Evolutionary conservation across 2,797 vertebrate genomes (phyloP).

Genomic region (Scyliorhinus canicula): DNA sequence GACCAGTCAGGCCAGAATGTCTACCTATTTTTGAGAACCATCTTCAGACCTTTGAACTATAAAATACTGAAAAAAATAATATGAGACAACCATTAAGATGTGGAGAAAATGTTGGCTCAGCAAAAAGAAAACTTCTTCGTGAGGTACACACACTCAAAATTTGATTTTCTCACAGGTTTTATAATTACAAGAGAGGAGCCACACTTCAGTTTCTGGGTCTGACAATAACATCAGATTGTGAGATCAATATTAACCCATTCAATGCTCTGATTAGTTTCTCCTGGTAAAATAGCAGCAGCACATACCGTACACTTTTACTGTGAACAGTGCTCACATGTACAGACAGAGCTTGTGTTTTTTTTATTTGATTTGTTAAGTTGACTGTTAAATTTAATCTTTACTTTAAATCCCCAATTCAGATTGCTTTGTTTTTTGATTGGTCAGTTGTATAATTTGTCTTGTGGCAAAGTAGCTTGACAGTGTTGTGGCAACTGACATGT

Average conservation of each 20-base stretch:
- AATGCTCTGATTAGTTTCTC: not conserved
- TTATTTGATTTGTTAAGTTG: not conserved
- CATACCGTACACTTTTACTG: not conserved
- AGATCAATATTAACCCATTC: not conserved
- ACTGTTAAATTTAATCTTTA: not conserved
- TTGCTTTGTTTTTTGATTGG: not conserved
- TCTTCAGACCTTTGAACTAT: constrained; percentile 3
- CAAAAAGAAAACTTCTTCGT: constrained; percentile 4
- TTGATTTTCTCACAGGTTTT: not conserved
- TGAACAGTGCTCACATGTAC: not conserved
- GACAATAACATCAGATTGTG: not conserved
- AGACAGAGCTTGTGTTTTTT: not conserved
- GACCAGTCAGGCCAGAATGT: not conserved
- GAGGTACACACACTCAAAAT: not conserved
- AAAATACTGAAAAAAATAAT: not conserved
- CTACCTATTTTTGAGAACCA: not conserved
- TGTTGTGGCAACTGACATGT: not conserved
- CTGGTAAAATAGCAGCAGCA: not conserved
- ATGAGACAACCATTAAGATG: not conserved
- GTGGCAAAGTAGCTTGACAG: not conserved
- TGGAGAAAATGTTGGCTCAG: constrained; percentile 11
- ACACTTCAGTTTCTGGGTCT: not conserved
- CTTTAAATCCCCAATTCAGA: not conserved
- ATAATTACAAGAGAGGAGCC: not conserved
- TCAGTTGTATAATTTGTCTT: not conserved